Evolutionary conservation across 2,888 invertebrate species (phyloP).

Genomic region (Parascotia fuliginaria): DNA sequence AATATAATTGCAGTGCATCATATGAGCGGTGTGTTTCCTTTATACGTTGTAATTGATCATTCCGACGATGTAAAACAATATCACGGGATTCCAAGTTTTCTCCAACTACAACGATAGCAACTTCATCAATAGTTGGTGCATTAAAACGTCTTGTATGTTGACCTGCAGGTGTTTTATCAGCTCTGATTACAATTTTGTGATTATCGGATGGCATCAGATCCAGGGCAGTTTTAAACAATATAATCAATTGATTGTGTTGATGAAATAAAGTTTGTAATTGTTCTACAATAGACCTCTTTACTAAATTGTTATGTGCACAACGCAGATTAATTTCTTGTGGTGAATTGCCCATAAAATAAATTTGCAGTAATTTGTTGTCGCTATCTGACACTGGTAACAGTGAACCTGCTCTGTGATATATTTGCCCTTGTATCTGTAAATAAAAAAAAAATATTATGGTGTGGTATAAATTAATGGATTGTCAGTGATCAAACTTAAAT

Average conservation of each 20-base stretch:
- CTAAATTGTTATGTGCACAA: too few species aligned
- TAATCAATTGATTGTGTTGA: conserved; percentile 5
- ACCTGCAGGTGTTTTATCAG: conserved; percentile 20
- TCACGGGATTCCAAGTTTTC: conserved; percentile 17
- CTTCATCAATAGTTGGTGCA: not conserved
- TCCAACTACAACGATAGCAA: conserved; percentile 41
- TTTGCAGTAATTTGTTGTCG: conserved; percentile 12
- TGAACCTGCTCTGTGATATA: conserved; percentile 11
- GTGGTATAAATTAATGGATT: too few species aligned
- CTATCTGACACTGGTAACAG: conserved; percentile 2
- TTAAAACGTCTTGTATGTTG: conserved; percentile 23
- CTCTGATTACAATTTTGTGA: conserved; percentile 13
- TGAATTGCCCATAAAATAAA: conserved; percentile 16
- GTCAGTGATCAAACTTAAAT: too few species aligned
- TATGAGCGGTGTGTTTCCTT: conserved; percentile 26
- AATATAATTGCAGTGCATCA: conserved; percentile 44
- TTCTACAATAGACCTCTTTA: conserved; percentile 2
- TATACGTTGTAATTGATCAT: too few species aligned
- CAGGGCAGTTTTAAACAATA: conserved; percentile 9
- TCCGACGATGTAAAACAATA: conserved; percentile 7
- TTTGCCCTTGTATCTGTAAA: conserved; percentile 16
- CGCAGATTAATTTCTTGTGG: too few species aligned
- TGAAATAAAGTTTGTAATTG: conserved; percentile 1
- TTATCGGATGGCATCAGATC: conserved; percentile 5
- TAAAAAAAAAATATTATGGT: too few species aligned